Evolutionary conservation across 2,888 invertebrate species (phyloP).

Genomic region (Plutella xylostella): DNA sequence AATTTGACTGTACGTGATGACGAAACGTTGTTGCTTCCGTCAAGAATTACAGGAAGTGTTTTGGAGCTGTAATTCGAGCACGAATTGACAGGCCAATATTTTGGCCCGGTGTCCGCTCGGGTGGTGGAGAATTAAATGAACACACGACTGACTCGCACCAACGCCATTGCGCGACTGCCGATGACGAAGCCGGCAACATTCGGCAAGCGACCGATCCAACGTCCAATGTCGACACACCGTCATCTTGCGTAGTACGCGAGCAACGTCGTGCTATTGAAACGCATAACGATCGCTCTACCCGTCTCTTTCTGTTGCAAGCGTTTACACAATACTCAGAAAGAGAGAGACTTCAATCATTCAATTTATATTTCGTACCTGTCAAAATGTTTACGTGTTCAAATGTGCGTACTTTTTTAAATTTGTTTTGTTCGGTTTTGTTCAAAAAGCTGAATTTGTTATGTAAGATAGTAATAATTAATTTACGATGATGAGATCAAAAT

Average conservation of each 20-base stretch:
- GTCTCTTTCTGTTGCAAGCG: constrained; percentile 38
- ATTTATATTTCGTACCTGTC: constrained; percentile 52
- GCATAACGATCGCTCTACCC: constrained; percentile 22
- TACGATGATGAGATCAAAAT: too few relatives aligned
- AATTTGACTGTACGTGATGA: constrained; percentile 66
- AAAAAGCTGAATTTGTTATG: not conserved
- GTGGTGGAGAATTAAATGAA: constrained; percentile 58
- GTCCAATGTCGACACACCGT: constrained; percentile 69
- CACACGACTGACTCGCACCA: constrained; percentile 56
- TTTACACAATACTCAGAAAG: constrained; percentile 22
- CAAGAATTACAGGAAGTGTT: constrained; percentile 55
- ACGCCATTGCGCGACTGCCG: constrained; percentile 68
- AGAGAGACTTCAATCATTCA: constrained; percentile 53
- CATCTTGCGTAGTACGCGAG: constrained; percentile 67
- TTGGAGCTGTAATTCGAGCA: constrained; percentile 56
- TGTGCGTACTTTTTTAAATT: not conserved
- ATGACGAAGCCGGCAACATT: constrained; percentile 7
- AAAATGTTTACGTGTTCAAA: constrained; percentile 19
- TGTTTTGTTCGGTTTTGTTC: not conserved
- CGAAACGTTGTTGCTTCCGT: constrained; percentile 45
- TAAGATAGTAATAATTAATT: not conserved
- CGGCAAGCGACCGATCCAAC: constrained; percentile 55
- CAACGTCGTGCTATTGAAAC: constrained; percentile 48
- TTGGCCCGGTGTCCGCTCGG: constrained; percentile 72
- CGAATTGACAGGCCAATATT: constrained; percentile 68